phyloP scores from a whole-genome alignment of 2,888 invertebrate genomes.

The Lithophane ornitopus region DNA sequence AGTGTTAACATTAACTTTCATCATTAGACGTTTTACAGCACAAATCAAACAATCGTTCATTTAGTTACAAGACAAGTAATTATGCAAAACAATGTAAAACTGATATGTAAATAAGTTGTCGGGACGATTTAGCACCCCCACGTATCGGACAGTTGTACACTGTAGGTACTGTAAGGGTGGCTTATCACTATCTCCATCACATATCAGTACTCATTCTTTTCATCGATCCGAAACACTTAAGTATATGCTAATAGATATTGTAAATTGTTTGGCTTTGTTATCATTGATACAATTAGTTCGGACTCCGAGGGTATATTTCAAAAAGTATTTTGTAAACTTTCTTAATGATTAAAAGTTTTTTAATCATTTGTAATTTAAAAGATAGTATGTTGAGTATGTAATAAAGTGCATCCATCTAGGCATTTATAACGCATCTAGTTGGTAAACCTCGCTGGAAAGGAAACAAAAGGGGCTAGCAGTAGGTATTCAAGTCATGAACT shows the following conservation, averaged over 20 bases:
- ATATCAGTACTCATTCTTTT: conserved; percentile 79
- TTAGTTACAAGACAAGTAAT: conserved; percentile 71
- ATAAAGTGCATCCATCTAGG: not conserved
- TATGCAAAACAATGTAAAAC: conserved; percentile 86
- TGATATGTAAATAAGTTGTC: conserved; percentile 86
- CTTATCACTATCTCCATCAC: conserved; percentile 79
- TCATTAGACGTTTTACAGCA: conserved; percentile 44
- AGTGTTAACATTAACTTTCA: conserved; percentile 1
- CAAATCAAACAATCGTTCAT: conserved; percentile 49
- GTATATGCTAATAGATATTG: conserved; percentile 72
- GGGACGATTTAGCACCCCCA: conserved; percentile 88
- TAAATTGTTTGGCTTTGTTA: conserved; percentile 68
- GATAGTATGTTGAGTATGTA: not conserved
- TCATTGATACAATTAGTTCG: conserved; percentile 69
- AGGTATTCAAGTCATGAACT: not conserved
- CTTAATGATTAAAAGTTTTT: conserved; percentile 21
- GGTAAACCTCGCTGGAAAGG: not conserved
- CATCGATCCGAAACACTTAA: conserved; percentile 80
- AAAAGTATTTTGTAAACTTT: conserved; percentile 8
- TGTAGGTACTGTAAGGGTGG: conserved; percentile 78
- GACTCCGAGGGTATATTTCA: conserved; percentile 42
- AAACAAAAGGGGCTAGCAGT: not conserved
- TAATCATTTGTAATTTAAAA: conserved; percentile 30
- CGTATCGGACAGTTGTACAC: conserved; percentile 80
- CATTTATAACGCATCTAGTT: not conserved